These are phyloP conservation scores for Nesoenas mayeri DNA, from an alignment of 2,113 vertebrate species.

Conservation along the genomic window DNA sequence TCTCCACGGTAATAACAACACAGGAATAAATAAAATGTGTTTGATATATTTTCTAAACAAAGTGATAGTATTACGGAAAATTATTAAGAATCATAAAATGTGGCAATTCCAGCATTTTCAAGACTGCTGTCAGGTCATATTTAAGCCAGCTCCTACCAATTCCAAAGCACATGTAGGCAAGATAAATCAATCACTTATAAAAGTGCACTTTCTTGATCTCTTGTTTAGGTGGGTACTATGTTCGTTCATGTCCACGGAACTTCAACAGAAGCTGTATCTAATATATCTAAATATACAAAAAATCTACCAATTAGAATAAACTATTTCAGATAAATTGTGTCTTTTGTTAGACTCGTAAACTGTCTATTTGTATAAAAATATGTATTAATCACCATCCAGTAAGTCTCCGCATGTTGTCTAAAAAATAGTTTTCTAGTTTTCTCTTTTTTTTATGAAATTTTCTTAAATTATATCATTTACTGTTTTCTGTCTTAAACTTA, in stretches of 20 bases:
- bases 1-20: background rate
- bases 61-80: background rate
- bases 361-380: background rate
- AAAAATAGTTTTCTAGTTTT: background rate
- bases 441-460: background rate
- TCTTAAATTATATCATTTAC: background rate
- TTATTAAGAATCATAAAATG: background rate
- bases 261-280: background rate
- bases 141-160: background rate
- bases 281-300: background rate
- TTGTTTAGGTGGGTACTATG: background rate
- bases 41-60: background rate
- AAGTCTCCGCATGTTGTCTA: background rate
- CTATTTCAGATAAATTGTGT: background rate
- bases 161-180: background rate
- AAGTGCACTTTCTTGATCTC: background rate
- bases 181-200: background rate
- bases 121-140: background rate
- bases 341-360: background rate
- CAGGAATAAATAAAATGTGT: background rate
- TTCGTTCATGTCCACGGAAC: rapidly evolving
- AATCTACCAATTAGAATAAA: background rate
- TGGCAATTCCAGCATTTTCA: background rate
- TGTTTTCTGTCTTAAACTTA: background rate
- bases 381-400: background rate